Evolutionary conservation across 2,888 invertebrate species (phyloP).

Genomic region (Psylliodes chrysocephalus): DNA sequence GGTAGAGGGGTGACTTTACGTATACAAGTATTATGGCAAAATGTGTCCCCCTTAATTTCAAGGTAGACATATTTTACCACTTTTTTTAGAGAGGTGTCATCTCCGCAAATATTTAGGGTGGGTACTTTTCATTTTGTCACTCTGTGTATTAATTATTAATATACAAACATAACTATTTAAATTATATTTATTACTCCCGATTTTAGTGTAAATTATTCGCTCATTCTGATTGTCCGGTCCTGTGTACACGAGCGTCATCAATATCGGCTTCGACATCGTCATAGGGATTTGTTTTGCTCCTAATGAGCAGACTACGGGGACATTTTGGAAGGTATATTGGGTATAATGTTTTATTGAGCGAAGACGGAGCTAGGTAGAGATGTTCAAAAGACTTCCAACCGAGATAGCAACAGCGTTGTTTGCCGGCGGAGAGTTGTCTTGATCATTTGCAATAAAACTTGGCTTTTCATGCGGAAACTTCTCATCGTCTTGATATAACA

Average conservation of each 20-base stretch:
- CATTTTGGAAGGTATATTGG: conserved; percentile 42
- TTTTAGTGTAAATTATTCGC: too few relatives aligned
- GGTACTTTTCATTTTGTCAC: too few relatives aligned
- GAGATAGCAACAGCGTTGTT: conserved; percentile 40
- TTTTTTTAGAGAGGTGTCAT: too few relatives aligned
- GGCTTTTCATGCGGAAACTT: conserved; percentile 53
- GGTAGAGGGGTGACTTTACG: too few relatives aligned
- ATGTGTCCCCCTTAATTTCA: too few relatives aligned
- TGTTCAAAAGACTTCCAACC: not conserved
- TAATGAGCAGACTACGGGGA: conserved; percentile 46
- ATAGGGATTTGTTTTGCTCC: conserved; percentile 41
- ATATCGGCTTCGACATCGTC: conserved; percentile 13
- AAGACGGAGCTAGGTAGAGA: conserved; percentile 25
- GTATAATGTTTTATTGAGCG: conserved; percentile 50
- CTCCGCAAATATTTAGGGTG: too few relatives aligned
- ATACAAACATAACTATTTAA: too few relatives aligned
- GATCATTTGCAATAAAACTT: conserved; percentile 55
- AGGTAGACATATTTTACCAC: too few relatives aligned
- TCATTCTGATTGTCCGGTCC: not conserved
- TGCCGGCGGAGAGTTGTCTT: conserved; percentile 44
- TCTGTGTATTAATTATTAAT: too few relatives aligned
- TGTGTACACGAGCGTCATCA: not conserved
- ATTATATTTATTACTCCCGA: too few relatives aligned
- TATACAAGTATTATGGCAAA: too few relatives aligned
- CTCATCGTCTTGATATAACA: conserved; percentile 51